phyloP scores from a whole-genome alignment of 1,140 invertebrate genomes.

The Paralvinella palmiformis region DNA sequence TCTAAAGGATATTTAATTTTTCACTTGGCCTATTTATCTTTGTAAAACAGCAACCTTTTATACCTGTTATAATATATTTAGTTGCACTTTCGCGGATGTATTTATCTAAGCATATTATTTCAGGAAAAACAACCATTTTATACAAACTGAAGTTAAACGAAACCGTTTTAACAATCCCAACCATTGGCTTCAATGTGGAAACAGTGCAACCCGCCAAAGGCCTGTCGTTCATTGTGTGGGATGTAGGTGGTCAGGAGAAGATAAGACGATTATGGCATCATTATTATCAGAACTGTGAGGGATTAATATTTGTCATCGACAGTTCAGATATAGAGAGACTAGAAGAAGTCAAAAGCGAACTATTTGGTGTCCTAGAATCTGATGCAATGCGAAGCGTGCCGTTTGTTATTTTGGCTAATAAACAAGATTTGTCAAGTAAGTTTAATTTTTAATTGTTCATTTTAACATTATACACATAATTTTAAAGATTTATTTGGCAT shows the following conservation, averaged over 20 bases:
- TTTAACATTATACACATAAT: too few species aligned
- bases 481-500: too few species aligned
- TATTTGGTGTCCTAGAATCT: constrained; percentile 12
- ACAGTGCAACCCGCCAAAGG: constrained; percentile 42
- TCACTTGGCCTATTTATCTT: not conserved
- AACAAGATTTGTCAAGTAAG: constrained; percentile 34
- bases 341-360: constrained; percentile 19
- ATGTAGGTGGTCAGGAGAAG: constrained; percentile 52
- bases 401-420: constrained; percentile 46
- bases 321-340: constrained; percentile 26
- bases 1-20: too few species aligned
- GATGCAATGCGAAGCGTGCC: constrained; percentile 41
- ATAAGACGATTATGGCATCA: constrained; percentile 49
- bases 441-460: too few species aligned
- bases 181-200: constrained; percentile 46
- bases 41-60: not conserved
- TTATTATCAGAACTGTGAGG: constrained; percentile 50
- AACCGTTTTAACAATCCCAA: constrained; percentile 44
- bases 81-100: too few species aligned
- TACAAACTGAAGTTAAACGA: constrained; percentile 97
- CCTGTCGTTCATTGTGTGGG: constrained; percentile 52
- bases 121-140: constrained; percentile 71
- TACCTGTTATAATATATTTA: not conserved
- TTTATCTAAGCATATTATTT: constrained; percentile 15
- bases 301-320: constrained; percentile 24